These are phyloP conservation scores for Stomatorhinus walkeri DNA, from an alignment of 2,797 vertebrate genomes.

Conservation along the genomic window DNA sequence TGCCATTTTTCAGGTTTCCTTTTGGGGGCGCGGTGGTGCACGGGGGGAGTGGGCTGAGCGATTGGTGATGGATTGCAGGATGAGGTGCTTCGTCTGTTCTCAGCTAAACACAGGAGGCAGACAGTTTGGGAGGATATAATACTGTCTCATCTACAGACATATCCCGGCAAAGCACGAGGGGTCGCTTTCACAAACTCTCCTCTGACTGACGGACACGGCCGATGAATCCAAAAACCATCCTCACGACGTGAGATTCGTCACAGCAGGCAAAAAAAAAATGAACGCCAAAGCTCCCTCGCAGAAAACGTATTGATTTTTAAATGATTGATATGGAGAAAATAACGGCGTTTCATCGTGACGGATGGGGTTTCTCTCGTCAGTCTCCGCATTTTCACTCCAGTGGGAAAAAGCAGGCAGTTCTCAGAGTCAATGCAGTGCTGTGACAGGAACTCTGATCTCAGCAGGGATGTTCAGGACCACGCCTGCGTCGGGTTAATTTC, in stretches of 20 bases:
- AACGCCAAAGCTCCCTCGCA: conserved; percentile 96
- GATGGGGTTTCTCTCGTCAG: conserved; percentile 99
- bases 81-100: conserved; percentile 82
- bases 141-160: background rate
- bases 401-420: conserved; percentile 91
- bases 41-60: conserved; percentile 63
- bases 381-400: conserved; percentile 95
- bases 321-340: conserved; percentile 99
- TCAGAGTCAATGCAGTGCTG: conserved; percentile 87
- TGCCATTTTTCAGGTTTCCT: conserved; percentile 97
- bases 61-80: conserved; percentile 80
- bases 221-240: conserved; percentile 94
- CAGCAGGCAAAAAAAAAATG: conserved; percentile 63
- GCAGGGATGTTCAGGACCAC: conserved; percentile 32
- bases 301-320: conserved; percentile 99
- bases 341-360: conserved; percentile 99
- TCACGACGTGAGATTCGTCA: conserved; percentile 84
- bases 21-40: conserved; percentile 74
- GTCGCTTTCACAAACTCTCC: conserved; percentile 17
- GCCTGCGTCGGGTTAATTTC: background rate
- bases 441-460: conserved; percentile 81
- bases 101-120: conserved; percentile 44
- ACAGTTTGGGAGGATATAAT: background rate
- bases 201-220: conserved; percentile 65
- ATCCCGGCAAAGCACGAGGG: background rate